phyloP scores from a whole-genome alignment of 2,888 invertebrate genomes.

The Drosophila mulleri region DNA sequence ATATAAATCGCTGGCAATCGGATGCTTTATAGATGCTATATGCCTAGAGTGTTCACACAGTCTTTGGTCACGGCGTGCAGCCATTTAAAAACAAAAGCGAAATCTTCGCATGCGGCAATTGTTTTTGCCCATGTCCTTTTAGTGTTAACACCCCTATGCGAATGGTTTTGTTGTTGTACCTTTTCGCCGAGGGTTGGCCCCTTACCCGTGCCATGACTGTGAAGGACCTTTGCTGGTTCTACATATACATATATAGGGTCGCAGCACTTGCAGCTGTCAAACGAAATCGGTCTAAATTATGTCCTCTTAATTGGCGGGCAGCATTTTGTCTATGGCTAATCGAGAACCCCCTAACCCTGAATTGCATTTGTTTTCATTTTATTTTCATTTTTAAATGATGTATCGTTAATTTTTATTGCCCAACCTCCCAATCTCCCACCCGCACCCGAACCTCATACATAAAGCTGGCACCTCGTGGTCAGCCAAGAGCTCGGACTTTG shows the following conservation, averaged over 20 bases:
- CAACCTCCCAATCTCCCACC: slow-evolving; percentile 3
- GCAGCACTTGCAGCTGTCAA: slow-evolving; percentile 78
- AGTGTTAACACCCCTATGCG: slow-evolving; percentile 72
- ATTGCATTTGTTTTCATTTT: slow-evolving; percentile 59
- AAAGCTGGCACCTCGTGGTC: slow-evolving; percentile 97
- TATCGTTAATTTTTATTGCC: slow-evolving; percentile 56
- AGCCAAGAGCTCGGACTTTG: slow-evolving; percentile 95
- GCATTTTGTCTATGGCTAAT: slow-evolving; percentile 51
- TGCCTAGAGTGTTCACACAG: slow-evolving; percentile 54
- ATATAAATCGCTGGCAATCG: slow-evolving; percentile 40
- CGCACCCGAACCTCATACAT: slow-evolving; percentile 45
- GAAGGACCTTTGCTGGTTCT: slow-evolving; percentile 42
- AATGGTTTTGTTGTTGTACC: slow-evolving; percentile 4
- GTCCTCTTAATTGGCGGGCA: slow-evolving; percentile 68
- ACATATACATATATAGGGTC: slow-evolving; percentile 8
- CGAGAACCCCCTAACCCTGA: slow-evolving; percentile 4
- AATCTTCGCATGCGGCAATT: slow-evolving; percentile 53
- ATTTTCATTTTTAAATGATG: slow-evolving; percentile 57
- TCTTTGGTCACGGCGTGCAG: slow-evolving; percentile 64
- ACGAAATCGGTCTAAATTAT: slow-evolving; percentile 73
- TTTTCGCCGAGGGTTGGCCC: slow-evolving; percentile 48
- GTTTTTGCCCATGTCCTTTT: slow-evolving; percentile 72
- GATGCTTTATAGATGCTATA: slow-evolving; percentile 16
- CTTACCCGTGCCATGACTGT: slow-evolving; percentile 22
- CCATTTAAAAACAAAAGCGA: slow-evolving; percentile 51